These are phyloP conservation scores for Pollachius pollachius DNA, from an alignment of 2,113 vertebrate species.

Conservation along the genomic window DNA sequence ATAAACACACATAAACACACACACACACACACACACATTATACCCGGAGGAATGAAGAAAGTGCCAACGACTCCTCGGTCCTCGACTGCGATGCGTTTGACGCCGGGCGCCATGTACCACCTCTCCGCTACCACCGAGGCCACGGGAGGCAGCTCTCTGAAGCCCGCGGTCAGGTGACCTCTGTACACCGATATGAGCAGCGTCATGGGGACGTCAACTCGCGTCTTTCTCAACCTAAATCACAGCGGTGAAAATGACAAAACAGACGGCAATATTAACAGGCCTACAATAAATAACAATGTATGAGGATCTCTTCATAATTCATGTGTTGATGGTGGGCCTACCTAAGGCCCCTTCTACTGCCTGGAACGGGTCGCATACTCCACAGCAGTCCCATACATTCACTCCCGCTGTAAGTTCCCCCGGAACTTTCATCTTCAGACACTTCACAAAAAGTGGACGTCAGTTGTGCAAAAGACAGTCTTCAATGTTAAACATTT, in stretches of 20 bases:
- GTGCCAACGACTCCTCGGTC: constrained; percentile 59
- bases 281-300: too few relatives aligned
- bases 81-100: constrained; percentile 49
- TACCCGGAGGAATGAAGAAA: constrained; percentile 73
- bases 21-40: too few relatives aligned
- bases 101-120: constrained; percentile 72
- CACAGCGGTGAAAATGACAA: neutral
- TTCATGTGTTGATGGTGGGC: neutral
- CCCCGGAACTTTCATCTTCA: constrained; percentile 63
- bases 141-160: constrained; percentile 48
- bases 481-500: too few relatives aligned
- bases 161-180: constrained; percentile 50
- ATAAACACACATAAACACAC: too few relatives aligned
- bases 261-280: neutral
- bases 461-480: too few relatives aligned
- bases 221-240: constrained; percentile 66
- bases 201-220: constrained; percentile 60
- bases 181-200: constrained; percentile 59
- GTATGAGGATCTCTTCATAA: too few relatives aligned
- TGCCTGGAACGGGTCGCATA: constrained; percentile 64
- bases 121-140: constrained; percentile 59
- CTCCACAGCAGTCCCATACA: constrained; percentile 76
- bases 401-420: constrained; percentile 68
- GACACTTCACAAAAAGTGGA: constrained; percentile 41
- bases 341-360: constrained; percentile 65